Conservation (phyloP, 2,888 invertebrate genomes). For the Ochropleura leucogaster region DNA sequence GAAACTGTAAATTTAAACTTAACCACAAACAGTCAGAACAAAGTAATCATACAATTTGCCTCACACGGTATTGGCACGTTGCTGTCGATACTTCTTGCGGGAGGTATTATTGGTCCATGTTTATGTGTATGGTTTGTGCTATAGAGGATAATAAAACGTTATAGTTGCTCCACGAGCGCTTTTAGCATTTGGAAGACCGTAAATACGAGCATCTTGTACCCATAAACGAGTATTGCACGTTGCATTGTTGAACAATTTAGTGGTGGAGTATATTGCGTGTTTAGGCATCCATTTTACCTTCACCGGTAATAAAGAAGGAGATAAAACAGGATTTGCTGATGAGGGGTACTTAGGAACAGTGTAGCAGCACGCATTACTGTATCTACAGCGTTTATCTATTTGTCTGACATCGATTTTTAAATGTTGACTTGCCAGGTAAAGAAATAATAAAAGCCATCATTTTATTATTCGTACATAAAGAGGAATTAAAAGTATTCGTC, state of each 20-base stretch:
- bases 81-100: slow-evolving; percentile 79
- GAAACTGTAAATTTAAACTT: slow-evolving; percentile 22
- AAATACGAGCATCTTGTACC: slow-evolving; percentile 81
- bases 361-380: slow-evolving; percentile 11
- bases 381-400: slow-evolving; percentile 14
- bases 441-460: no score
- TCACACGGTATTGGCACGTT: slow-evolving; percentile 79
- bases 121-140: slow-evolving; percentile 79
- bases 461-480: neutral
- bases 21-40: slow-evolving; percentile 30
- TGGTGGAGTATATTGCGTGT: slow-evolving; percentile 53
- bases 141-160: slow-evolving; percentile 85
- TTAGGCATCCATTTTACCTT: slow-evolving; percentile 49
- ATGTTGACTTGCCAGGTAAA: neutral
- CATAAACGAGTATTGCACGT: slow-evolving; percentile 76
- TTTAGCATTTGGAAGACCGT: slow-evolving; percentile 81
- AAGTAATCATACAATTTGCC: slow-evolving; percentile 52
- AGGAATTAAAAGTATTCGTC: neutral
- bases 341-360: slow-evolving; percentile 24
- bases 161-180: slow-evolving; percentile 80
- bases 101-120: slow-evolving; percentile 79
- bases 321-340: slow-evolving; percentile 49
- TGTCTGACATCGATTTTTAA: slow-evolving; percentile 21
- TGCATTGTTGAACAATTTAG: slow-evolving; percentile 67
- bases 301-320: slow-evolving; percentile 36